Percentiles rank a stretch among this genome's conserved stretches.
Evolutionary conservation across 2,797 vertebrate species (phyloP).

Genomic region (Enteromius viviparus): DNA sequence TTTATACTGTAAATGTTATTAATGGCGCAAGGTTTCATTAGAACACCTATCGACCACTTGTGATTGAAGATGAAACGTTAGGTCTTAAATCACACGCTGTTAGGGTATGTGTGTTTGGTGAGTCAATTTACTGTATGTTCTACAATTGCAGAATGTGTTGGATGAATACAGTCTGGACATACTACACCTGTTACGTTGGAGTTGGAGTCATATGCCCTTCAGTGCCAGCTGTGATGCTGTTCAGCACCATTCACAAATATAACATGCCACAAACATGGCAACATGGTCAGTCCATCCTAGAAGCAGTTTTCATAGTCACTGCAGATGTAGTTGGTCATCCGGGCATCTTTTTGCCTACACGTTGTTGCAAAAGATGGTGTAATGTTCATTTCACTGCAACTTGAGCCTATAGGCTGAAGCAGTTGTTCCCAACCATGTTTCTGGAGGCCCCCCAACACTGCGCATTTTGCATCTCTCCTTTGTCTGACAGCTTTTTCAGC

Average conservation of each 20-base stretch:
- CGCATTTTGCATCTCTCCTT: no score
- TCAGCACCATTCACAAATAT: slow-evolving; percentile 3
- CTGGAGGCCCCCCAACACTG: no score
- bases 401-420: no score
- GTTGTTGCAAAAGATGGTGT: background rate
- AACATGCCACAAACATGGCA: background rate
- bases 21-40: background rate
- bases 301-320: background rate
- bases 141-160: background rate
- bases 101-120: background rate
- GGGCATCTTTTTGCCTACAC: background rate
- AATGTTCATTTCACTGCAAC: background rate
- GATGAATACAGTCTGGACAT: background rate
- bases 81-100: background rate
- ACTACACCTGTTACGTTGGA: background rate
- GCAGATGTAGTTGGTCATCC: background rate
- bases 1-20: background rate
- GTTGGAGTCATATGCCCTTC: background rate
- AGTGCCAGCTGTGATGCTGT: background rate
- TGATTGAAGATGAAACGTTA: background rate
- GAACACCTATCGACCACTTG: background rate
- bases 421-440: no score
- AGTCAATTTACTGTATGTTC: background rate
- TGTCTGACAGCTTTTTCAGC: no score
- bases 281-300: background rate